These are phyloP conservation scores for Gymnoscopelus microlampas DNA, from an alignment of 2,797 vertebrate genomes.

Conservation along the genomic window DNA sequence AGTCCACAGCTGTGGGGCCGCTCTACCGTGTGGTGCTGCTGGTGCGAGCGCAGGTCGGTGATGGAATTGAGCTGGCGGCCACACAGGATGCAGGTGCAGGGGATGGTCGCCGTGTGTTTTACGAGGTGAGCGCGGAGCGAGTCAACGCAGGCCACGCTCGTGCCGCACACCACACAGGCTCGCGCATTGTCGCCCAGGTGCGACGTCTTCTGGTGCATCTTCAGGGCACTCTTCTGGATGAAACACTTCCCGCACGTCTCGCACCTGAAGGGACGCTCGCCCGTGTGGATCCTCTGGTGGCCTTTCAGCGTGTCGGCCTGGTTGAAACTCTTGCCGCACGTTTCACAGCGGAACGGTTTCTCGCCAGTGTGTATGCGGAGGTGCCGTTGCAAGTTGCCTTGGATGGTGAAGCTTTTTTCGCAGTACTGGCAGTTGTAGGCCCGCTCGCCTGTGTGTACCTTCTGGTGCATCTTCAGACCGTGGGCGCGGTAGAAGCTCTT, in stretches of 20 bases:
- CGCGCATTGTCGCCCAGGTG: slow-evolving; percentile 54
- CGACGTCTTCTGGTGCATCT: slow-evolving; percentile 77
- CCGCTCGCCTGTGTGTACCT: slow-evolving; percentile 81
- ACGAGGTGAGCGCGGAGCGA: slow-evolving; percentile 68
- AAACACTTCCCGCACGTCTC: slow-evolving; percentile 81
- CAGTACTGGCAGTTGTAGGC: slow-evolving; percentile 80
- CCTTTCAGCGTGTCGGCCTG: slow-evolving; percentile 82
- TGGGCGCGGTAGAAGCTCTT: slow-evolving; percentile 82
- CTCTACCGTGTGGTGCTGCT: slow-evolving; percentile 67
- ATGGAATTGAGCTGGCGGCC: slow-evolving; percentile 60
- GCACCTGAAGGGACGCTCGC: slow-evolving; percentile 82
- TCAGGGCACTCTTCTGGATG: slow-evolving; percentile 78
- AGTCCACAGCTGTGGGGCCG: slow-evolving; percentile 69
- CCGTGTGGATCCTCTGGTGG: slow-evolving; percentile 83
- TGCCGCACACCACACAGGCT: slow-evolving; percentile 69
- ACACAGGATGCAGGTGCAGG: slow-evolving; percentile 66
- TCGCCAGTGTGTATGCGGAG: slow-evolving; percentile 87
- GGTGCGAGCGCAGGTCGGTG: slow-evolving; percentile 71
- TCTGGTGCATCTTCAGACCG: slow-evolving; percentile 80
- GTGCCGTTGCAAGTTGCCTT: slow-evolving; percentile 83
- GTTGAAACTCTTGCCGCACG: slow-evolving; percentile 85
- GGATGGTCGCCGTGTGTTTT: slow-evolving; percentile 51
- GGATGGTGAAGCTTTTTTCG: slow-evolving; percentile 82
- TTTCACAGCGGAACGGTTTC: slow-evolving; percentile 81
- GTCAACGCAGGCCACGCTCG: slow-evolving; percentile 50